These are phyloP conservation scores for Aspidapion aeneum DNA, from an alignment of 2,888 invertebrate species.

Conservation along the genomic window DNA sequence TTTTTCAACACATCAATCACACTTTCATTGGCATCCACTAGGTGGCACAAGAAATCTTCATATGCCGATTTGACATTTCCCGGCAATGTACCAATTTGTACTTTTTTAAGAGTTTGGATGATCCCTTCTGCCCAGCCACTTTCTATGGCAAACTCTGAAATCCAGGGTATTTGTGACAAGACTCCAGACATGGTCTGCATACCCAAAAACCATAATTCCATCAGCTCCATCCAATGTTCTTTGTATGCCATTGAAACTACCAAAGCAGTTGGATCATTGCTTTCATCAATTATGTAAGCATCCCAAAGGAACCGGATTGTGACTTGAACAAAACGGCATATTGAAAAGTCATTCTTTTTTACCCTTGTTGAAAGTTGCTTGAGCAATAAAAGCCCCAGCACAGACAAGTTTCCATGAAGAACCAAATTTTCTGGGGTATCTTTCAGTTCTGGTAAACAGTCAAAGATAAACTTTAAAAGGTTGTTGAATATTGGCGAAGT, in stretches of 20 bases:
- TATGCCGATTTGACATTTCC: slow-evolving; percentile 85
- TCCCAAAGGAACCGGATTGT: slow-evolving; percentile 92
- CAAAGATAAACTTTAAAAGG: slow-evolving; percentile 80
- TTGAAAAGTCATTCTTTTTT: slow-evolving; percentile 84
- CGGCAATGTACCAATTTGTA: slow-evolving; percentile 76
- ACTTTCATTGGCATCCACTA: slow-evolving; percentile 74
- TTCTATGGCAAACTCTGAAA: slow-evolving; percentile 86
- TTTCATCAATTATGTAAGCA: slow-evolving; percentile 86
- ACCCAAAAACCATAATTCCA: slow-evolving; percentile 89
- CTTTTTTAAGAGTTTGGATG: slow-evolving; percentile 74
- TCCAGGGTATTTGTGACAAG: slow-evolving; percentile 81
- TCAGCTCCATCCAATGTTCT: slow-evolving; percentile 84
- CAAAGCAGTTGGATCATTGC: slow-evolving; percentile 75
- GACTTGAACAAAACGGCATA: slow-evolving; percentile 84
- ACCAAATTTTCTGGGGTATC: slow-evolving; percentile 80
- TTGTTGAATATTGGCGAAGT: slow-evolving; percentile 73
- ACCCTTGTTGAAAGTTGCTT: slow-evolving; percentile 81
- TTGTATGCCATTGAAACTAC: slow-evolving; percentile 85
- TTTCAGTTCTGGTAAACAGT: slow-evolving; percentile 79
- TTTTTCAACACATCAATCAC: slow-evolving; percentile 76
- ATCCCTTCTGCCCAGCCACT: slow-evolving; percentile 94
- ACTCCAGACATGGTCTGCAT: slow-evolving; percentile 82
- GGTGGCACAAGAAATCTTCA: slow-evolving; percentile 82
- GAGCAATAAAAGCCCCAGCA: slow-evolving; percentile 75
- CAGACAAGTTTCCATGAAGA: slow-evolving; percentile 79